phyloP scores from a whole-genome alignment of 2,797 vertebrate genomes.

The Thaleichthys pacificus region DNA sequence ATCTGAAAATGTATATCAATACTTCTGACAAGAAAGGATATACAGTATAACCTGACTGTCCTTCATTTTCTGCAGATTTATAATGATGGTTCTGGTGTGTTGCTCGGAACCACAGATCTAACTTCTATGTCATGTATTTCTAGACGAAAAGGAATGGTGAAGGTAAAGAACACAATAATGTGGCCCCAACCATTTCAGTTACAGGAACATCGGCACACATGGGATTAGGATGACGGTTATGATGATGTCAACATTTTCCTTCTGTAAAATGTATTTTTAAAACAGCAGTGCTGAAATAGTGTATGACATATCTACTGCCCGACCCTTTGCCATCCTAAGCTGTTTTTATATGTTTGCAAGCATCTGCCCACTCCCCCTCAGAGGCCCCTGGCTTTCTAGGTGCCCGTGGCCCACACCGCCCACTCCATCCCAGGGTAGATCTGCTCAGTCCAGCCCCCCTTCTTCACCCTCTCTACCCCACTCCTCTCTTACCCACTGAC shows the following conservation, averaged over 20 bases:
- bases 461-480: constrained; percentile 48
- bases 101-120: no score
- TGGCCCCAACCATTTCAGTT: no score
- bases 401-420: constrained; percentile 60
- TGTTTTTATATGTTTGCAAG: constrained; percentile 64
- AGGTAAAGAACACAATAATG: not conserved
- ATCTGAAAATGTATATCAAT: no score
- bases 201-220: constrained; percentile 14
- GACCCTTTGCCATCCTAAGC: constrained; percentile 58
- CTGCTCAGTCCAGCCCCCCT: constrained; percentile 45
- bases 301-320: constrained; percentile 64
- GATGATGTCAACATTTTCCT: constrained; percentile 64
- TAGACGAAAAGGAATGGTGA: not conserved
- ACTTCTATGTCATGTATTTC: not conserved
- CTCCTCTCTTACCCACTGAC: constrained; percentile 76
- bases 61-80: no score
- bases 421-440: constrained; percentile 70
- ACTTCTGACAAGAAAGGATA: no score
- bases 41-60: no score
- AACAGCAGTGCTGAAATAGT: constrained; percentile 66
- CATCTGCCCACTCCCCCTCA: constrained; percentile 71
- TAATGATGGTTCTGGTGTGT: no score
- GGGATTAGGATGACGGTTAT: constrained; percentile 41
- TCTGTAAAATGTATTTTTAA: constrained; percentile 47
- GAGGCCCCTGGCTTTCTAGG: constrained; percentile 70